Conservation (phyloP, 2,113 vertebrate species). For the Gnathonemus longibarbis region DNA sequence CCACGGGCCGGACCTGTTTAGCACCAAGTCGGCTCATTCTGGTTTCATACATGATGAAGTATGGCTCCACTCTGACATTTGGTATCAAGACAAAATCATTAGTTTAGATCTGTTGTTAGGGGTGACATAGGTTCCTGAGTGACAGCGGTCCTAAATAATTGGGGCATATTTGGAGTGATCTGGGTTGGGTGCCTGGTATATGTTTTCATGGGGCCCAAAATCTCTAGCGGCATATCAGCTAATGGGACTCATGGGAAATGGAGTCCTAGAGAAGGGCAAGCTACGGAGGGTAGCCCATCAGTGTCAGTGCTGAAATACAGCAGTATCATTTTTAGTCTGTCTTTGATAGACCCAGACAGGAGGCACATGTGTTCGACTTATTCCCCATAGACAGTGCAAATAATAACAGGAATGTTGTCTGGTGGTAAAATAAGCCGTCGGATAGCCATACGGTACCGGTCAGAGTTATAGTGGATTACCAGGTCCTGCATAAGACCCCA, state of each 20-base stretch:
- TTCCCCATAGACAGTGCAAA: not conserved
- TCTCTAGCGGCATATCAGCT: not conserved
- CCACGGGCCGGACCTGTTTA: not conserved
- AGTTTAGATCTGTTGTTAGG: not conserved
- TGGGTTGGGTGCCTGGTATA: not conserved
- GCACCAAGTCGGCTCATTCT: not conserved
- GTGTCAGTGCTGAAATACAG: not conserved
- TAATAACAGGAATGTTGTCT: not conserved
- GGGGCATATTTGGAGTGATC: not conserved
- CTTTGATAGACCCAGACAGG: not conserved
- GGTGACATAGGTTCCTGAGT: not conserved
- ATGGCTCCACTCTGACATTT: not conserved
- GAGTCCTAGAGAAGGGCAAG: not conserved
- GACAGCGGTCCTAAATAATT: not conserved
- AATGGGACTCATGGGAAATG: not conserved
- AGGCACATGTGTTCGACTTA: not conserved
- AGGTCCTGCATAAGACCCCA: not conserved
- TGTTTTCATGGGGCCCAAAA: not conserved
- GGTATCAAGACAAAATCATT: not conserved
- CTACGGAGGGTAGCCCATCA: not conserved
- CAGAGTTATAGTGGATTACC: not conserved
- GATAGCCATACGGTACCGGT: not conserved
- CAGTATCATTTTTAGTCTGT: not conserved
- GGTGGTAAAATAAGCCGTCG: not conserved
- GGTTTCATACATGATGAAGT: not conserved